Conservation (phyloP, 2,888 invertebrate species). For the Eupithecia dodoneata region DNA sequence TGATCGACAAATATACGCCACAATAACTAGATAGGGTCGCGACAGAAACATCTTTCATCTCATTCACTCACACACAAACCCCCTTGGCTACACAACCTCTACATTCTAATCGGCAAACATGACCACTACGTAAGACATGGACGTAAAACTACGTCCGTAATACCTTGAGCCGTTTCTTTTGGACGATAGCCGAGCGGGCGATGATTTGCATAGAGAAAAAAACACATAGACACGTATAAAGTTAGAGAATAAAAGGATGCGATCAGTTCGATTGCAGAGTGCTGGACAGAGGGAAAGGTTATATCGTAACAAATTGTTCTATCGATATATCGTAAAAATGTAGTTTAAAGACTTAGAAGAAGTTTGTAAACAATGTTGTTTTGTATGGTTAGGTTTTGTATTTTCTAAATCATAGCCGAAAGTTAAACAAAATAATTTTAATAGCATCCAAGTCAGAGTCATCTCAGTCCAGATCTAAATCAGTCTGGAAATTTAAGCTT, state of each 20-base stretch:
- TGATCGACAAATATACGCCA: constrained; percentile 1
- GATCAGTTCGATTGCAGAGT: constrained; percentile 48
- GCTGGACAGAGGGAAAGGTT: constrained; percentile 21
- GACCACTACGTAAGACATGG: constrained; percentile 67
- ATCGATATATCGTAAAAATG: background rate
- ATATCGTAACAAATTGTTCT: background rate
- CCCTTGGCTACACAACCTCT: constrained; percentile 84
- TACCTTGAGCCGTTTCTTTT: constrained; percentile 84
- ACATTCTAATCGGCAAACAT: constrained; percentile 75
- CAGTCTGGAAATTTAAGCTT: constrained; percentile 7
- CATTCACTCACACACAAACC: constrained; percentile 77
- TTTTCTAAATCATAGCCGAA: too few relatives aligned
- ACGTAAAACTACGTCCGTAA: constrained; percentile 50
- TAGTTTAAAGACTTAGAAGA: too few relatives aligned
- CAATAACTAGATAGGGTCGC: constrained; percentile 8
- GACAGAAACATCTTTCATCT: constrained; percentile 66
- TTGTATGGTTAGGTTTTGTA: too few relatives aligned
- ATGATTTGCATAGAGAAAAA: constrained; percentile 89
- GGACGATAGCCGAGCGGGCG: constrained; percentile 85
- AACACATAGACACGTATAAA: constrained; percentile 87
- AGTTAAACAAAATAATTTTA: background rate
- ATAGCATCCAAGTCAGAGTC: background rate
- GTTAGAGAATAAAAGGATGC: constrained; percentile 85
- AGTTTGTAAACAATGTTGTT: too few relatives aligned
- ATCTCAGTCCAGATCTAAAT: background rate